Conservation (phyloP, 2,888 invertebrate species). For the Euzophera pinguis region DNA sequence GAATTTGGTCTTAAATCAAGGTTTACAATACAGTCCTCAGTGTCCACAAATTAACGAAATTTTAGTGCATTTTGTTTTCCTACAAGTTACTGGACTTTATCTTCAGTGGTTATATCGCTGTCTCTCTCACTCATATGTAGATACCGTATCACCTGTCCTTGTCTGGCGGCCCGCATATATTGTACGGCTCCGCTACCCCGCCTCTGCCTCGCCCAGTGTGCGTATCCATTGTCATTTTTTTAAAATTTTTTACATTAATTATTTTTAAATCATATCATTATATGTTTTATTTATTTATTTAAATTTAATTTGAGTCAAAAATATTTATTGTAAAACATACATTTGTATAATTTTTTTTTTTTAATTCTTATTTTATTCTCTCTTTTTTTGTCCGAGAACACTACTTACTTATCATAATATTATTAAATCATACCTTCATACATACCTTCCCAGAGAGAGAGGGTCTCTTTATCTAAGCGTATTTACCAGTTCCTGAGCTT, state of each 20-base stretch:
- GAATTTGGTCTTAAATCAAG: conserved; percentile 36
- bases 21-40: conserved; percentile 42
- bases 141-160: conserved; percentile 33
- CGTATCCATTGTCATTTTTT: conserved; percentile 52
- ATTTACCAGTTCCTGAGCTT: too few relatives aligned
- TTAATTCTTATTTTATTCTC: too few relatives aligned
- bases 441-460: too few relatives aligned
- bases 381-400: too few relatives aligned
- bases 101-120: conserved; percentile 31
- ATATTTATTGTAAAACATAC: too few relatives aligned
- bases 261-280: neutral
- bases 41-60: conserved; percentile 51
- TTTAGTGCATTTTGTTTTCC: conserved; percentile 67
- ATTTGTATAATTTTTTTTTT: too few relatives aligned
- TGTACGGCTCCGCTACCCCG: conserved; percentile 65
- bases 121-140: conserved; percentile 35
- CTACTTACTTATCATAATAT: too few relatives aligned
- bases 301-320: too few relatives aligned
- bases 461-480: too few relatives aligned
- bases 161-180: conserved; percentile 48
- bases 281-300: too few relatives aligned
- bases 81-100: conserved; percentile 52
- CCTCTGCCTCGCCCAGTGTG: conserved; percentile 59
- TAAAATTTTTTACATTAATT: neutral
- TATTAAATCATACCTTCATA: too few relatives aligned